Conservation (phyloP, 2,888 invertebrate genomes). For the Drosophila nigritarsus region DNA sequence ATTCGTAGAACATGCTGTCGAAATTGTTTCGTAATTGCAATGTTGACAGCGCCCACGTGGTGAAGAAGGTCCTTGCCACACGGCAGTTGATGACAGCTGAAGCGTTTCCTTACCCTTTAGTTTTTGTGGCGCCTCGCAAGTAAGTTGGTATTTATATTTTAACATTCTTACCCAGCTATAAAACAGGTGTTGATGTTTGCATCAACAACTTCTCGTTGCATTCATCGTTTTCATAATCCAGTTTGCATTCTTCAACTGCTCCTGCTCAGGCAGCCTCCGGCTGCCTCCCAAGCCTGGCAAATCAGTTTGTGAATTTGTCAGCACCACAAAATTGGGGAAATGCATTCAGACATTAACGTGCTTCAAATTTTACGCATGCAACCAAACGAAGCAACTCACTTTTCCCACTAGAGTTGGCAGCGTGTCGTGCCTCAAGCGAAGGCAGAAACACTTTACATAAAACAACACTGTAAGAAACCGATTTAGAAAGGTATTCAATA, state of each 20-base stretch:
- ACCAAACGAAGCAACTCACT: slow-evolving; percentile 55
- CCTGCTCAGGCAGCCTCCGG: neutral
- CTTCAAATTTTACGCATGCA: slow-evolving; percentile 61
- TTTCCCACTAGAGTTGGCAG: slow-evolving; percentile 6
- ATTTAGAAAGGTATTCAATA: neutral
- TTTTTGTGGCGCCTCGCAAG: neutral
- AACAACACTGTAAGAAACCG: no score
- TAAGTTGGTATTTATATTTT: neutral
- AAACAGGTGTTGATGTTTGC: neutral
- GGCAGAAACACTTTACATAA: neutral
- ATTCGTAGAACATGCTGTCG: slow-evolving; percentile 73
- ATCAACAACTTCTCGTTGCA: no score
- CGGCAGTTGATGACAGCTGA: neutral
- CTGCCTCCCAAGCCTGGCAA: neutral
- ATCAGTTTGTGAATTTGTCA: slow-evolving; percentile 43
- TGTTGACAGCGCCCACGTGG: slow-evolving; percentile 68
- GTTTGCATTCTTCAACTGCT: neutral
- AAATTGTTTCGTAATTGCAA: slow-evolving; percentile 80
- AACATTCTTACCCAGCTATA: neutral
- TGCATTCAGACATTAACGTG: slow-evolving; percentile 74
- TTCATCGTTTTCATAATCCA: neutral
- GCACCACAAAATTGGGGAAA: slow-evolving; percentile 65
- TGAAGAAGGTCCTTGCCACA: slow-evolving; percentile 33
- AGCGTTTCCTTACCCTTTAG: neutral
- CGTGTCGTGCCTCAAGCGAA: neutral